Percentiles rank a stretch among this genome's conserved stretches.
Conservation (phyloP, 2,888 invertebrate genomes). For the Lagria hirta region DNA sequence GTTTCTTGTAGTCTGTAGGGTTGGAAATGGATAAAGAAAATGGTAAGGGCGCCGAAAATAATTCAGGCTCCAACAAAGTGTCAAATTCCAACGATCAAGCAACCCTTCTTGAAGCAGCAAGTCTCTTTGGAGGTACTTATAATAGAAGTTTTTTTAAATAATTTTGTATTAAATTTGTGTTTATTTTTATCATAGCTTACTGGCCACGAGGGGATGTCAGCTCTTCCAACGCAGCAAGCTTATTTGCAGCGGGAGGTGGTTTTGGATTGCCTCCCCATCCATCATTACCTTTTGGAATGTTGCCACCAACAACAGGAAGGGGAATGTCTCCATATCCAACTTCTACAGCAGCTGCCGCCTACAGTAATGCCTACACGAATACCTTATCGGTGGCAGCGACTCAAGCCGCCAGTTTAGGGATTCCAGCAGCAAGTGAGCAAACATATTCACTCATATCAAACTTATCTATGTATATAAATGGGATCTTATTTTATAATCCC, state of each 20-base stretch:
- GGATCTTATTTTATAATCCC: too few relatives aligned
- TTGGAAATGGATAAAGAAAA: slow-evolving; percentile 80
- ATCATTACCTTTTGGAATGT: slow-evolving; percentile 49
- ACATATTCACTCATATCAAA: too few relatives aligned
- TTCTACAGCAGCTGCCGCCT: slow-evolving; percentile 51
- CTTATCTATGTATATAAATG: too few relatives aligned
- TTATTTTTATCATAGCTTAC: slow-evolving; percentile 65
- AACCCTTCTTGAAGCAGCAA: slow-evolving; percentile 77
- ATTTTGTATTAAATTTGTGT: slow-evolving; percentile 7
- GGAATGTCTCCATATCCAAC: slow-evolving; percentile 49
- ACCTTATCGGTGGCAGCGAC: slow-evolving; percentile 83
- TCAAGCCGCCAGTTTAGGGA: slow-evolving; percentile 80
- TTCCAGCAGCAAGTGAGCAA: slow-evolving; percentile 75
- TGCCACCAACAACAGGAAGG: slow-evolving; percentile 44
- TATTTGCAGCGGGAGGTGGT: slow-evolving; percentile 54
- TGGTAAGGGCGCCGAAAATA: slow-evolving; percentile 64
- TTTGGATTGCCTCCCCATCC: slow-evolving; percentile 52
- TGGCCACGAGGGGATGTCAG: slow-evolving; percentile 70
- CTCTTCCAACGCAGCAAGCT: slow-evolving; percentile 56
- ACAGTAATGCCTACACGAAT: slow-evolving; percentile 60
- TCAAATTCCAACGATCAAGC: slow-evolving; percentile 59
- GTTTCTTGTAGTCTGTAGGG: slow-evolving; percentile 37
- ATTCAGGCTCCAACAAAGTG: slow-evolving; percentile 58
- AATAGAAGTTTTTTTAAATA: slow-evolving; percentile 3
- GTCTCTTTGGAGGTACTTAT: slow-evolving; percentile 53